phyloP scores from a whole-genome alignment of 2,888 invertebrate species.

The Cerastis leucographa region DNA sequence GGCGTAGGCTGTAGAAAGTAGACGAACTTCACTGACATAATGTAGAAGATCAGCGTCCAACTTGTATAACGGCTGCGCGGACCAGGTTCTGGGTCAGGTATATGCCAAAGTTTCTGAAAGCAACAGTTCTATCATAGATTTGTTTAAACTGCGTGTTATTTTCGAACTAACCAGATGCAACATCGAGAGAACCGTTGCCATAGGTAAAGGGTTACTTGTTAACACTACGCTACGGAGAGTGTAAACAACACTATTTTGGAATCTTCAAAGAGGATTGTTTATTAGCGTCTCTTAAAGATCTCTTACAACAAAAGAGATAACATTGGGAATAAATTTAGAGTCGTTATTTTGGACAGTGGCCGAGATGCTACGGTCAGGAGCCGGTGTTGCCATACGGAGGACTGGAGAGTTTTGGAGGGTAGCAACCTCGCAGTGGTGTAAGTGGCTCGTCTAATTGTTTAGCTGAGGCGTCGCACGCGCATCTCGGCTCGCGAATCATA shows the following conservation, averaged over 20 bases:
- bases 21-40: constrained; percentile 28
- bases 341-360: constrained; percentile 80
- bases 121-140: constrained; percentile 41
- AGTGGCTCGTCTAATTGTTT: constrained; percentile 76
- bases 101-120: constrained; percentile 13
- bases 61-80: constrained; percentile 17
- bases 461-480: constrained; percentile 70
- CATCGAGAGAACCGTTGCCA: constrained; percentile 36
- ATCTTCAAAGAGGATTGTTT: constrained; percentile 86
- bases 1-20: constrained; percentile 46
- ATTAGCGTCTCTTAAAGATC: constrained; percentile 78
- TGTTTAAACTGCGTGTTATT: constrained; percentile 50
- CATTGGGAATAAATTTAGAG: constrained; percentile 83
- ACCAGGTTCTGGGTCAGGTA: constrained; percentile 51
- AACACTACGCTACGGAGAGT: constrained; percentile 74
- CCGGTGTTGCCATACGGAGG: constrained; percentile 73
- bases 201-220: constrained; percentile 68
- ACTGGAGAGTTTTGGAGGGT: constrained; percentile 43
- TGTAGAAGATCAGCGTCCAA: constrained; percentile 18
- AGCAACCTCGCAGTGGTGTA: constrained; percentile 51
- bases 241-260: constrained; percentile 84
- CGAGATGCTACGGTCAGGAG: constrained; percentile 66
- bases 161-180: constrained; percentile 53
- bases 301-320: constrained; percentile 83
- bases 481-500: constrained; percentile 76